Evolutionary conservation across 2,113 vertebrate species (phyloP).

Genomic region (Gasterosteus nipponicus): DNA sequence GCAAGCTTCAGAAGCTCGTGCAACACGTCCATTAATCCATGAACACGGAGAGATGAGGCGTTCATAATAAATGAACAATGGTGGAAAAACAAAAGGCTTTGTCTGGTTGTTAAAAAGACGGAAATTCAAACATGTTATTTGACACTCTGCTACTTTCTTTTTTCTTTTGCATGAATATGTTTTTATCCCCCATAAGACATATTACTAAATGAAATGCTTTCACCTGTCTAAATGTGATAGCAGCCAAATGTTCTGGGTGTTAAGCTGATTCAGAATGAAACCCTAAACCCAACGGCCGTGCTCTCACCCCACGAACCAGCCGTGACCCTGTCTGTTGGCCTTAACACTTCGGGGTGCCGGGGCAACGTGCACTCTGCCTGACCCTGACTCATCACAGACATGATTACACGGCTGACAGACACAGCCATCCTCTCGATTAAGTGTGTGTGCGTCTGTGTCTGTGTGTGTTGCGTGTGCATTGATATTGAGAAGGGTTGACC

Average conservation of each 20-base stretch:
- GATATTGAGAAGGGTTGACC: neutral
- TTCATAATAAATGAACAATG: conserved; percentile 32
- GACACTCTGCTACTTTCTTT: neutral
- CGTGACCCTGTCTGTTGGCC: conserved; percentile 45
- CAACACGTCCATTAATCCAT: conserved; percentile 34
- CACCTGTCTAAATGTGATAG: neutral
- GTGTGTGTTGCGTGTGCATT: neutral
- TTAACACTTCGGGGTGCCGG: conserved; percentile 54
- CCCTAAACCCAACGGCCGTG: conserved; percentile 47
- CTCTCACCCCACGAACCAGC: conserved; percentile 62
- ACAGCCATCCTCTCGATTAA: conserved; percentile 11
- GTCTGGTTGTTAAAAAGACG: neutral
- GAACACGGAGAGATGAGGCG: conserved; percentile 22
- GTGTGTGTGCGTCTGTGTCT: neutral
- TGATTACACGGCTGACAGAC: conserved; percentile 39
- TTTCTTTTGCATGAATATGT: neutral
- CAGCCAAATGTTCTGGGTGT: conserved; percentile 9
- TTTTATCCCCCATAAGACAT: neutral
- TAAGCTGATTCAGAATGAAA: conserved; percentile 29
- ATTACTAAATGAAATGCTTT: neutral
- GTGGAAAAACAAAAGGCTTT: conserved; percentile 27
- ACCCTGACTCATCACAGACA: conserved; percentile 58
- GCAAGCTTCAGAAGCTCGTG: conserved; percentile 16
- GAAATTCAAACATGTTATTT: neutral
- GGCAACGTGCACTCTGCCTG: conserved; percentile 61